These are phyloP conservation scores for Numida meleagris DNA, from an alignment of 2,113 vertebrate species.

Conservation along the genomic window DNA sequence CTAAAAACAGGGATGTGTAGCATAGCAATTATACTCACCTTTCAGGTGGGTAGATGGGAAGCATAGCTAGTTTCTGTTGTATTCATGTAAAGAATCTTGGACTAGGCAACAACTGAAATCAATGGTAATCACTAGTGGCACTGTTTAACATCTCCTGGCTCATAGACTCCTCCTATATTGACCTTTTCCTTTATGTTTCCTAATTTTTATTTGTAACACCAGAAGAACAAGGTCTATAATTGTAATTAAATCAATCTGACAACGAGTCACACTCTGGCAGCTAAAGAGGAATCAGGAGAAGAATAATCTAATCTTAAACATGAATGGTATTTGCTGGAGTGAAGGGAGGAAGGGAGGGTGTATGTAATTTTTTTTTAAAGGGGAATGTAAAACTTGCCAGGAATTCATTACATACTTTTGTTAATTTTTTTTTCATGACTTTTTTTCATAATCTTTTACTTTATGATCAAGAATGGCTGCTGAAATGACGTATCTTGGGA, in stretches of 20 bases:
- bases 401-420: slow-evolving; percentile 29
- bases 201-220: slow-evolving; percentile 20
- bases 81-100: not conserved
- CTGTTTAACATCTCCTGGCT: not conserved
- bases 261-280: slow-evolving; percentile 52
- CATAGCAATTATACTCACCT: not conserved
- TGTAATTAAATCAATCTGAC: slow-evolving; percentile 62
- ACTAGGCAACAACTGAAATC: not conserved
- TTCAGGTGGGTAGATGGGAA: not conserved
- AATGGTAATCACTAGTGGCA: not conserved
- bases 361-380: slow-evolving; percentile 14
- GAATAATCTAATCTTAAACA: slow-evolving; percentile 72
- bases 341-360: slow-evolving; percentile 48
- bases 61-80: not conserved
- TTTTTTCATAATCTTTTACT: not conserved
- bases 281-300: slow-evolving; percentile 27
- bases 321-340: slow-evolving; percentile 62
- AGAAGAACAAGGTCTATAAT: slow-evolving; percentile 48
- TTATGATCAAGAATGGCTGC: not conserved
- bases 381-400: slow-evolving; percentile 51
- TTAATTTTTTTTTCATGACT: not conserved
- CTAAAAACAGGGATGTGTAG: not conserved
- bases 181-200: slow-evolving; percentile 46
- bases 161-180: slow-evolving; percentile 1
- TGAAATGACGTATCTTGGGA: not conserved